Conservation (phyloP, 2,113 vertebrate species). For the Marcusenius ussheri region DNA sequence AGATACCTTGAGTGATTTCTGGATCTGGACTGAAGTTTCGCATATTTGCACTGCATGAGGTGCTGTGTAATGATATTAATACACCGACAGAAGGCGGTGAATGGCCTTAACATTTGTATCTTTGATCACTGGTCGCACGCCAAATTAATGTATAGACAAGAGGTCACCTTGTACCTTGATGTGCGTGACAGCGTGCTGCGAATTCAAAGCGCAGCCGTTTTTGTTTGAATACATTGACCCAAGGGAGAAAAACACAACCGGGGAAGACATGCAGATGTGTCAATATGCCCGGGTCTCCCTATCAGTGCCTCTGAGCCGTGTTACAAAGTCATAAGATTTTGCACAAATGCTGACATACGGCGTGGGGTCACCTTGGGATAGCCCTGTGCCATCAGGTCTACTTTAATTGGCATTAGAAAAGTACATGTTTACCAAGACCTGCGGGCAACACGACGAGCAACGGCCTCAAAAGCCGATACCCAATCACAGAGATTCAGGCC, state of each 20-base stretch:
- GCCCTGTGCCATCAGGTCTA: background rate
- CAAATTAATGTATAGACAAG: constrained; percentile 36
- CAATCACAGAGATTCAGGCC: background rate
- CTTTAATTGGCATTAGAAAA: background rate
- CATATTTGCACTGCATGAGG: constrained; percentile 4
- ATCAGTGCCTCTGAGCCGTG: constrained; percentile 26
- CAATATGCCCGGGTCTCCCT: background rate
- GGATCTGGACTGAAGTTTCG: background rate
- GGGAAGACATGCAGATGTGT: constrained; percentile 25
- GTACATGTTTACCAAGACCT: background rate
- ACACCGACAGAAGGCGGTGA: background rate
- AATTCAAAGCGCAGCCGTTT: constrained; percentile 21
- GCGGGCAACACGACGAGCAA: background rate
- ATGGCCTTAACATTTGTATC: constrained; percentile 19
- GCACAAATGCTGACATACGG: background rate
- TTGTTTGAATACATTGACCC: constrained; percentile 49
- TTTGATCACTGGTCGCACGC: constrained; percentile 23
- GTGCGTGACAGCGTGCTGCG: constrained; percentile 31
- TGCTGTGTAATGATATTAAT: constrained; percentile 14
- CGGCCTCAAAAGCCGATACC: background rate
- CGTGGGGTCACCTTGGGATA: background rate
- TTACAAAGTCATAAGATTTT: constrained; percentile 19
- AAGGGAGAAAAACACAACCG: constrained; percentile 14
- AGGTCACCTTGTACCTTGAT: constrained; percentile 37
- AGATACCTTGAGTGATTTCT: background rate